Conservation (phyloP, 2,888 invertebrate genomes). For the Norana najaformis region DNA sequence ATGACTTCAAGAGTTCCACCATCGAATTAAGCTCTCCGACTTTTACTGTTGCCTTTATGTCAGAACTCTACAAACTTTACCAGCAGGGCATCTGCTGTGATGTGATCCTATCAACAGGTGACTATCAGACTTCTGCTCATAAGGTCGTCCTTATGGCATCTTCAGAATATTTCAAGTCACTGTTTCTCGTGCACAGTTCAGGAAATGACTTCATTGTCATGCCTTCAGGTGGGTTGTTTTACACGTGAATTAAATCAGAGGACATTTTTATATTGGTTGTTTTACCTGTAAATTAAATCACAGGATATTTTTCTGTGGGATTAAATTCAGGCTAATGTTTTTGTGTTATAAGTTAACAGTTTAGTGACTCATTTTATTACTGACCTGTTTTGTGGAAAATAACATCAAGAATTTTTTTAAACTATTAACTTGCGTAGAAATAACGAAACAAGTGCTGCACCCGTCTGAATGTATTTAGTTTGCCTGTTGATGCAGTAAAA, state of each 20-base stretch:
- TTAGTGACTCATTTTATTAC: too few relatives aligned
- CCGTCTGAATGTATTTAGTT: too few relatives aligned
- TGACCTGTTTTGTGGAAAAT: too few relatives aligned
- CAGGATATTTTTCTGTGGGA: background rate
- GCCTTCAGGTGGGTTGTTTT: constrained; percentile 24
- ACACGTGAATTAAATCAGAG: background rate
- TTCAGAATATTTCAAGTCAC: constrained; percentile 30
- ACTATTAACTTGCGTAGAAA: too few relatives aligned
- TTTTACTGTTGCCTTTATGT: constrained; percentile 8
- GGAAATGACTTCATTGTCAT: background rate
- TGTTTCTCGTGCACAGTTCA: background rate
- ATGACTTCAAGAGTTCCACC: background rate
- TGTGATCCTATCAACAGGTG: background rate
- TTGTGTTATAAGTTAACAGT: background rate
- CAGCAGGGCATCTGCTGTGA: constrained; percentile 24
- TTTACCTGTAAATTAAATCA: background rate
- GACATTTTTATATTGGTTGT: background rate
- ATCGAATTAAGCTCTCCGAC: background rate
- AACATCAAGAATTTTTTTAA: too few relatives aligned
- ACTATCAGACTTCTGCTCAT: constrained; percentile 17
- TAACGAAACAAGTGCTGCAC: too few relatives aligned
- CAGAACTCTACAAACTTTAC: constrained; percentile 16
- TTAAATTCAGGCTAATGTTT: background rate
- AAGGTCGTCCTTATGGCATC: constrained; percentile 31
- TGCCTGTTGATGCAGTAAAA: too few relatives aligned